Evolutionary conservation across 2,113 vertebrate genomes (phyloP), one percentile per base, ranked within the genome.

Genomic region (Eulemur rufifrons): DNA sequence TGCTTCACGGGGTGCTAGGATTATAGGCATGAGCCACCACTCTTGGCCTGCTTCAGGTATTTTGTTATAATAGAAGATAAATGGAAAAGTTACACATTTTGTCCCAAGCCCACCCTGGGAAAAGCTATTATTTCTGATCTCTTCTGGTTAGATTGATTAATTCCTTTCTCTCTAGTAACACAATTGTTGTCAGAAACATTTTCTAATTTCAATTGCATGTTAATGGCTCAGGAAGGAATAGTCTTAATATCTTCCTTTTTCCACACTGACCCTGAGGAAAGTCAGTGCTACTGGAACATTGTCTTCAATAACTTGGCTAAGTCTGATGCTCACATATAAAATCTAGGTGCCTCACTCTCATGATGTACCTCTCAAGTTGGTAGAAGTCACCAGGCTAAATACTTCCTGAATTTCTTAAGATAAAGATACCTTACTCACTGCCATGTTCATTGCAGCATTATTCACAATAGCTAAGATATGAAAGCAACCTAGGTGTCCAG

Each of bases 51-150:
- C 86, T 94, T 89, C 85, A 89, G 77, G n/a, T 92, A 4, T 83
- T 92, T 89, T 66, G 77, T 90, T 71, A 86, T 61, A 23, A 74
- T 18, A 68, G 69, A 85, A 83, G 34, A 78, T 18, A 90, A 68
- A 42, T 86, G 32, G 39, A 81, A 81, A 86, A 69, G 15, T 96
- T 92, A 69, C 9, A 66, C 21, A 54, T 82, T 73, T 88, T 87
- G 29, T 94, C 83, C 45, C 82, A 63, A 39, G 82, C 80, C 63
- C 56, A 87, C 8, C 71, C 39, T 91, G 71, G 42, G 61, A 11
- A 90, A 63, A 66, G 17, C 45, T 76, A 81, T 80, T 71, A 21
- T 80, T 87, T 94, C 69, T 96, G 66, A 92, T n/a, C 56, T 61
- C 3, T 68, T 74, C 64, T 92, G 29, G 54, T 83, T 61, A 68